Conservation (phyloP, 2,113 vertebrate genomes). For the Halcyon senegalensis region DNA sequence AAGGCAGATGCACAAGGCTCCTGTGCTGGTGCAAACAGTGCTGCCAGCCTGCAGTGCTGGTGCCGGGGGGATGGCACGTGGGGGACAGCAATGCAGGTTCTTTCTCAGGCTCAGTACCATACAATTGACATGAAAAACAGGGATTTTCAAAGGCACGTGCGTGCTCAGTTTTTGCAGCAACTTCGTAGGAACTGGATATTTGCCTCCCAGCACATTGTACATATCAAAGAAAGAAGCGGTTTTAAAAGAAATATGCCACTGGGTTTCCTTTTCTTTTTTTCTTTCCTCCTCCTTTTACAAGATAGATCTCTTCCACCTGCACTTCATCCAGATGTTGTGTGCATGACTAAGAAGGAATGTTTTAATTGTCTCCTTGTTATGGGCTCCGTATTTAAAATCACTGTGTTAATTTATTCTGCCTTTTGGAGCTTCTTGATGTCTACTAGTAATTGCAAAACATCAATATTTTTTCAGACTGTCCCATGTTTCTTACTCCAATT, state of each 20-base stretch:
- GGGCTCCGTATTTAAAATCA: not conserved
- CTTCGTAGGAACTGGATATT: not conserved
- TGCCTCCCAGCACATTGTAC: not conserved
- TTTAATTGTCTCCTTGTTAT: not conserved
- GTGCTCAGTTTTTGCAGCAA: not conserved
- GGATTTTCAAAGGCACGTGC: not conserved
- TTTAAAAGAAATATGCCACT: not conserved
- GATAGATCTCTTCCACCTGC: not conserved
- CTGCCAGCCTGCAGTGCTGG: not conserved
- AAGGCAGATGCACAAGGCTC: not conserved
- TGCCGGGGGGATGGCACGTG: fast-evolving
- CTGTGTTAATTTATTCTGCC: not conserved
- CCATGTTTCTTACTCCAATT: not conserved
- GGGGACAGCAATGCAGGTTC: not conserved
- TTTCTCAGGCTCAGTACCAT: not conserved
- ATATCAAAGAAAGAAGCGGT: not conserved
- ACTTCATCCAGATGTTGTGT: not conserved
- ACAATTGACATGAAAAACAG: not conserved
- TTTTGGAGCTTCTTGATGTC: not conserved
- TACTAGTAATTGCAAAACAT: not conserved
- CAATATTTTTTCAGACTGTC: not conserved
- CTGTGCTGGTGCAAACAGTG: not conserved
- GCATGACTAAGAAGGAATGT: not conserved
- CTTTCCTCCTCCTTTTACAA: not conserved
- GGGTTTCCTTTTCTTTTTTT: not conserved